These are phyloP conservation scores for Laothoe populi DNA, from an alignment of 2,888 invertebrate genomes.

Conservation along the genomic window DNA sequence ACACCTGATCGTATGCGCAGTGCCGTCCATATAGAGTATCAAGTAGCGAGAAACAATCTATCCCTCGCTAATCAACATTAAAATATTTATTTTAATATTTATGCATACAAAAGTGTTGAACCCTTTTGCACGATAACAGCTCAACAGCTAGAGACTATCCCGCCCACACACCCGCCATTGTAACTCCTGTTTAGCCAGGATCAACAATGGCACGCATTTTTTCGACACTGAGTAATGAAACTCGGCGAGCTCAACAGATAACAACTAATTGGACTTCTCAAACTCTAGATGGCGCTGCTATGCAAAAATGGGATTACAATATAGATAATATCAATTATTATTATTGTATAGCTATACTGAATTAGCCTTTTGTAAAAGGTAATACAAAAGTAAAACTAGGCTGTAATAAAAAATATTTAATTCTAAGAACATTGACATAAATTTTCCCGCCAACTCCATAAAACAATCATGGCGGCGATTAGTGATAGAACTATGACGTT, in stretches of 20 bases:
- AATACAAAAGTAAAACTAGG: not conserved
- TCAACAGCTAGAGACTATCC: no score
- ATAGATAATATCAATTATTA: not conserved
- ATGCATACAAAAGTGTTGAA: not conserved
- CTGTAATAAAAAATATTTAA: not conserved
- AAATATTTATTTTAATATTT: not conserved
- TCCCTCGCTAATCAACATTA: no score
- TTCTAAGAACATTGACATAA: slow-evolving; percentile 25
- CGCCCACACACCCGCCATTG: no score
- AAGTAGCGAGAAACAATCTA: no score
- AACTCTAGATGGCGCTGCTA: slow-evolving; percentile 5
- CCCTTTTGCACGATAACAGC: not conserved
- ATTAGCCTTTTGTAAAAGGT: no score
- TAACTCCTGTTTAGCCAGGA: no score
- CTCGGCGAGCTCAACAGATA: no score
- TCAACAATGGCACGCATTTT: no score
- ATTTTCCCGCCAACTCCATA: slow-evolving; percentile 48
- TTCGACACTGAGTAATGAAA: no score
- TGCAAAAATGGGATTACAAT: not conserved
- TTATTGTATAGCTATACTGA: no score
- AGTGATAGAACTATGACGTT: slow-evolving; percentile 47
- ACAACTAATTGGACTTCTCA: not conserved
- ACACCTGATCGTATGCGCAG: no score
- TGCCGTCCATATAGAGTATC: no score
- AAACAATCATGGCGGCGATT: slow-evolving; percentile 42